Base-by-base conservation (phyloP, 2,797 vertebrate species). In the Melopsittacus undulatus region DNA sequence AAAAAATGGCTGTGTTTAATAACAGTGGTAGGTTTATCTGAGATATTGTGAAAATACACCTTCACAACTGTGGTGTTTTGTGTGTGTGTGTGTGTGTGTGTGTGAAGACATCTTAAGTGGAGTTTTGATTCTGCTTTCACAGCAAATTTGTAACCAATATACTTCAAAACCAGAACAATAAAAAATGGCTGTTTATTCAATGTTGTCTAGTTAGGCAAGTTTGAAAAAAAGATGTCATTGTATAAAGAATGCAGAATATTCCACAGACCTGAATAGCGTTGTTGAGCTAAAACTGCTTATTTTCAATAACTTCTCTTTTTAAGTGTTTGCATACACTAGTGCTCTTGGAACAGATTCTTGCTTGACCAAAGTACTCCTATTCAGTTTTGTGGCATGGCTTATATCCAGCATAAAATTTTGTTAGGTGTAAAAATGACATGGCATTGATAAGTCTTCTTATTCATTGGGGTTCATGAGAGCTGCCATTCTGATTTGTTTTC, bases 281-380 rank as follows among this genome's bases (percentile, higher is more conserved):
- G 83, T 95, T 92, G 87, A 83, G 79, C 74, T 64, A 70, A 36
- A 62, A 54, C 49, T 67, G 88, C 75, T 82, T 92, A 86, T 90
- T 96, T 90, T 84, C 6, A 90, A 5, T 78, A 78, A 78, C 21
- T 27, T 61, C 75, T 75, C n/a, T 61, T 26, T n/a, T 66, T 38
- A 2, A 45, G 38, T 87, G 48, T 91, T 78, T 83, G 80, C 64
- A 19, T 95, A 92, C 30, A 72, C 20, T 93, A 75, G 61, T 72
- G 95, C 67, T 90, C 86, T 96, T 95, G 88, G 90, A 92, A 91
- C 81, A 90, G 92, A 89, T 95, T 92, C 95, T 97, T 92, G 96
- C 98, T 98, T 97, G 97, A 98, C 98, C 98, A 98, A 98, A 98
- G 98, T 98, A 96, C 84, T 97, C 89, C 94, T 74, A 75, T 98